Evolutionary conservation across 1,140 invertebrate species (phyloP), one percentile per base, ranked within the genome.

Genomic region (Cherax quadricarinatus): DNA sequence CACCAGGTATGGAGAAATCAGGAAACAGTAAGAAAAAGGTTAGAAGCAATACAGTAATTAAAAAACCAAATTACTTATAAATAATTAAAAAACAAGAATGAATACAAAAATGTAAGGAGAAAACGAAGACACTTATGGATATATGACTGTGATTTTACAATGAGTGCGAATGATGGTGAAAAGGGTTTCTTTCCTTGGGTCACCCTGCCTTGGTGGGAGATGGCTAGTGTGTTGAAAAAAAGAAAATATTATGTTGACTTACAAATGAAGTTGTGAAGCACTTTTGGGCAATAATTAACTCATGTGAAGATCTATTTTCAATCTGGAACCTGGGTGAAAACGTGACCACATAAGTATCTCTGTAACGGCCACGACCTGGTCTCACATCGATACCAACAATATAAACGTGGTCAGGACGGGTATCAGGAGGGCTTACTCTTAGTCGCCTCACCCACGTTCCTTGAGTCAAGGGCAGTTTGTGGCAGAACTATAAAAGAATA

Each of bases 281-380:
- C 94, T 97, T 97, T 95, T 99, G 99, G 79, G 98, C 97, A 94
- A 99, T 97, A 94, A 98, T 97, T 89, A 99, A 95, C 78, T 96
- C 97, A 94, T 95, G 97, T 1, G 96, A 96, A 12, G 98, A 98
- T 94, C 97, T 97, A 95, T 99, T 99, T 94, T 99, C 98, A 75
- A 99, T 95, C 95, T 98, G 97, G 95, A 98, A 99, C 94, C 98
- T 96, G 57, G 99, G 98, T 6, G 98, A 97, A 92, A 99, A 96
- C 14, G 98, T 99, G 18, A 99, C 97, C 94, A 99, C 97, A 94
- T 97, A 98, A 4, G 99, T 99, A 94, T 97, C 96, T 70, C 97
- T 96, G 95, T 99, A 99, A 93, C 97, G 96, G 66, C 98, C 99
- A 93, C 97, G 96, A 1, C 98, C 99, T 66, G 97, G 96, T 85